Percentiles rank a stretch among this genome's conserved stretches.
These are phyloP conservation scores for Scaptomyza caliginosa DNA, from an alignment of 2,888 invertebrate genomes.

Conservation along the genomic window DNA sequence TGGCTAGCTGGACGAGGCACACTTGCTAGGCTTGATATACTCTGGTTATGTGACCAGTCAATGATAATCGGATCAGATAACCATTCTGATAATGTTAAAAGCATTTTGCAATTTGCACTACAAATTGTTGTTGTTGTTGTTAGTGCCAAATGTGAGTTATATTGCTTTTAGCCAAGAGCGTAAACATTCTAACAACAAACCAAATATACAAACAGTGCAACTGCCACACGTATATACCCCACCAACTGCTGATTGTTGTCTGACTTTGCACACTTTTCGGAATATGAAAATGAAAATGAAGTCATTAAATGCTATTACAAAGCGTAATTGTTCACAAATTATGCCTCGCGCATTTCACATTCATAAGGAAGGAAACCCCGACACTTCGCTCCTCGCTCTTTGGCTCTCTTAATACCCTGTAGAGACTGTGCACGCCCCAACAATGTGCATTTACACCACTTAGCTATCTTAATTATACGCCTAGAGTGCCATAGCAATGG, in stretches of 20 bases:
- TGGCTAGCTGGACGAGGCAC: slow-evolving; percentile 12
- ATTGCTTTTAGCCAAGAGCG: slow-evolving; percentile 62
- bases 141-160: slow-evolving; percentile 18
- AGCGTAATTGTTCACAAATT: slow-evolving; percentile 80
- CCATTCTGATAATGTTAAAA: slow-evolving; percentile 72
- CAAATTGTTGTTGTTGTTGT: slow-evolving; percentile 65
- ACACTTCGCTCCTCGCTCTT: slow-evolving; percentile 47
- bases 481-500: slow-evolving; percentile 35
- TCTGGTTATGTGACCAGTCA: slow-evolving; percentile 66
- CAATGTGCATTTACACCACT: slow-evolving; percentile 72
- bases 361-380: slow-evolving; percentile 31
- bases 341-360: slow-evolving; percentile 48
- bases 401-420: slow-evolving; percentile 23
- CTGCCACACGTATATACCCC: slow-evolving; percentile 10
- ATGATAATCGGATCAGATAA: slow-evolving; percentile 79
- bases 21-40: slow-evolving; percentile 21
- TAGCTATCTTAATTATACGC: slow-evolving; percentile 70
- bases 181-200: slow-evolving; percentile 3
- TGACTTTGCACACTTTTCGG: slow-evolving; percentile 41
- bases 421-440: slow-evolving; percentile 26
- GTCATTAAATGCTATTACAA: slow-evolving; percentile 79
- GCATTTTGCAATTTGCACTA: slow-evolving; percentile 76
- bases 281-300: slow-evolving; percentile 53
- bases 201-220: neutral
- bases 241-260: slow-evolving; percentile 22